Conservation (phyloP, 2,888 invertebrate genomes). For the Caenorhabditis sp. region DNA sequence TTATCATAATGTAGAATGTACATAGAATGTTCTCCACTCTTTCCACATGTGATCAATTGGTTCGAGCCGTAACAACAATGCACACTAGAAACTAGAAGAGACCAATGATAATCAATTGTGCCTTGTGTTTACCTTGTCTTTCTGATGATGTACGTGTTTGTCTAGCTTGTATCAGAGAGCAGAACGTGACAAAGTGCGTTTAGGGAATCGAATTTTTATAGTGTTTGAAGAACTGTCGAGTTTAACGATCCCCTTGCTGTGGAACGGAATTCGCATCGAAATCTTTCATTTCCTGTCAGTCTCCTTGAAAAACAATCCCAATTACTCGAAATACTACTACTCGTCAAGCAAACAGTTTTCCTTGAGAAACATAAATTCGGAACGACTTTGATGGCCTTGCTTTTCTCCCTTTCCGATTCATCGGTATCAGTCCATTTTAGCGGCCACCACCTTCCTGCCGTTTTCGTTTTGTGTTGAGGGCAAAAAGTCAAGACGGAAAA, state of each 20-base stretch:
- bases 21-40: too few relatives aligned
- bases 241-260: too few relatives aligned
- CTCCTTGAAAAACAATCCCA: slow-evolving; percentile 18
- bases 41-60: slow-evolving; percentile 26
- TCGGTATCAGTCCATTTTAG: slow-evolving; percentile 36
- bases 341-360: slow-evolving; percentile 33
- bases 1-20: background rate
- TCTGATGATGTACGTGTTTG: slow-evolving; percentile 19
- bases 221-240: too few relatives aligned
- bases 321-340: slow-evolving; percentile 38
- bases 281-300: slow-evolving; percentile 15
- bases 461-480: slow-evolving; percentile 30
- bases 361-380: slow-evolving; percentile 44
- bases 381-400: slow-evolving; percentile 49
- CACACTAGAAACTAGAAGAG: slow-evolving; percentile 43
- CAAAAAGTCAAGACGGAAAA: slow-evolving; percentile 15
- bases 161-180: background rate
- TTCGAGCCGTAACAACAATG: slow-evolving; percentile 19
- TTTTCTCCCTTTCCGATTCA: slow-evolving; percentile 9
- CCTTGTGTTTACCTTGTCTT: slow-evolving; percentile 29
- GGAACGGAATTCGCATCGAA: slow-evolving; percentile 28
- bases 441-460: slow-evolving; percentile 12
- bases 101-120: slow-evolving; percentile 34
- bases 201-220: background rate
- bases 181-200: slow-evolving; percentile 10